Conservation (phyloP, 2,797 vertebrate species). For the Mus minutoides region DNA sequence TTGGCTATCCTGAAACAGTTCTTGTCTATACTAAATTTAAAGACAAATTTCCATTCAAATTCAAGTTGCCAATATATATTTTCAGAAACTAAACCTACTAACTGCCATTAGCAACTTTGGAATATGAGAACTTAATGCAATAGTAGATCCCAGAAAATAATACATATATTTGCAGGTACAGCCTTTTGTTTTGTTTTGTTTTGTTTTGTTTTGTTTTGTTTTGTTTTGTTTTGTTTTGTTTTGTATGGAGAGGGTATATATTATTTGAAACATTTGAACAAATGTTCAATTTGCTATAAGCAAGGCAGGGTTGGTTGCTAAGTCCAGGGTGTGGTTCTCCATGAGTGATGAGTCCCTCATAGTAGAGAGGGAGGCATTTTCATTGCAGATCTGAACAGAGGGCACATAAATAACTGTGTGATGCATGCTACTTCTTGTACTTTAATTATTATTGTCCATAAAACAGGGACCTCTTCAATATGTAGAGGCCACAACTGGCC, state of each 20-base stretch:
- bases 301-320: background rate
- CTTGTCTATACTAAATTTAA: background rate
- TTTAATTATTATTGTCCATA: background rate
- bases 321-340: background rate
- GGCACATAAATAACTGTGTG: background rate
- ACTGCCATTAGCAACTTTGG: background rate
- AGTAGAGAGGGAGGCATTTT: background rate
- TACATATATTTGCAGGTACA: background rate
- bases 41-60: background rate
- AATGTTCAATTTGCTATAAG: too few relatives aligned
- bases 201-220: background rate
- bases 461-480: background rate
- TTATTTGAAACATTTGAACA: background rate
- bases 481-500: background rate
- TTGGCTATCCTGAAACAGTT: background rate
- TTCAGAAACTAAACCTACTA: background rate
- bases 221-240: background rate
- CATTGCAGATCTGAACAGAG: background rate
- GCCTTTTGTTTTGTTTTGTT: background rate
- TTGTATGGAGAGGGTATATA: background rate
- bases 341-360: background rate
- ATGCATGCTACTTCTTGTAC: background rate
- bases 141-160: background rate
- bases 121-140: background rate
- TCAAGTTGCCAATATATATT: background rate